Percentiles rank a stretch among this genome's conserved stretches.
Evolutionary conservation across 2,113 vertebrate species (phyloP).

Genomic region (Hemibagrus wyckioides): DNA sequence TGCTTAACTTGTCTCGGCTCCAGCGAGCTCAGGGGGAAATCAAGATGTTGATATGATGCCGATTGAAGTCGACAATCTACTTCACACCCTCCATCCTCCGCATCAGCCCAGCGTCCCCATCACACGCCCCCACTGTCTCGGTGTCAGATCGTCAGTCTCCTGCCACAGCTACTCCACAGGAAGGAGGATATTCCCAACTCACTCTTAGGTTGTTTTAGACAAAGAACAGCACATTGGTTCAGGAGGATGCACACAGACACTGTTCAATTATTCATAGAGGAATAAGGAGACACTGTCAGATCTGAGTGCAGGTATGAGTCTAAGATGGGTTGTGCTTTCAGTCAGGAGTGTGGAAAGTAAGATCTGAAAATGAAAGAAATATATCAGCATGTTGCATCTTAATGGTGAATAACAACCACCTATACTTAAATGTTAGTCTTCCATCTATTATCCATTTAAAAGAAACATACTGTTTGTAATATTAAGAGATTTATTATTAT

Average conservation of each 20-base stretch:
- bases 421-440: background rate
- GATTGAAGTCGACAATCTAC: conserved; percentile 49
- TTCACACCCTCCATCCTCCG: conserved; percentile 25
- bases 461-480: background rate
- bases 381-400: background rate
- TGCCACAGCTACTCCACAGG: conserved; percentile 46
- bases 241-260: conserved; percentile 31
- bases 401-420: background rate
- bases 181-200: conserved; percentile 45
- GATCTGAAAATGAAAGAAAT: background rate
- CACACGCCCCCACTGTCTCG: conserved; percentile 16
- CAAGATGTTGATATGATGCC: conserved; percentile 49
- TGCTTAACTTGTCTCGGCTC: conserved; percentile 24
- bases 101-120: conserved; percentile 12
- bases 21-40: conserved; percentile 38
- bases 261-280: conserved; percentile 52
- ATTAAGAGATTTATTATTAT: background rate
- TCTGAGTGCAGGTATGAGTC: conserved; percentile 35
- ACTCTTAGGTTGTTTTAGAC: conserved; percentile 50
- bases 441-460: background rate
- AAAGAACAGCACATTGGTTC: conserved; percentile 44
- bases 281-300: conserved; percentile 40
- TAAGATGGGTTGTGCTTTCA: conserved; percentile 14
- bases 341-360: background rate
- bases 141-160: conserved; percentile 49